Evolutionary conservation across 2,113 vertebrate genomes (phyloP).

Genomic region (Dermatemys mawii): DNA sequence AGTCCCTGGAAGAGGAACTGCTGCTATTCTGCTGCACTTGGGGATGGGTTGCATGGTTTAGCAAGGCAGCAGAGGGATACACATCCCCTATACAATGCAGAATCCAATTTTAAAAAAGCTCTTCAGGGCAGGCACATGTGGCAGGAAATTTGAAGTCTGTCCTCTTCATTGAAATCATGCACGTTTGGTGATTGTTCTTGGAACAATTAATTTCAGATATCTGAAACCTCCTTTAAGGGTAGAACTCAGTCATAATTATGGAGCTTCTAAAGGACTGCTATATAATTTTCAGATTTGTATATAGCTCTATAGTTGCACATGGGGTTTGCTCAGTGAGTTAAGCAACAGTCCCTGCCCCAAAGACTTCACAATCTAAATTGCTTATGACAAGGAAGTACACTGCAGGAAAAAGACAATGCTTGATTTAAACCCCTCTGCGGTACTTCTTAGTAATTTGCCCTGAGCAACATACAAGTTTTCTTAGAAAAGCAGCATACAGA

Average conservation of each 20-base stretch:
- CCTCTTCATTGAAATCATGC: not conserved
- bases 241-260: conserved; percentile 3
- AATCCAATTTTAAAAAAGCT: not conserved
- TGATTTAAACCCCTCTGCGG: conserved; percentile 25
- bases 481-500: conserved; percentile 16
- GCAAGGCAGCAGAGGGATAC: not conserved
- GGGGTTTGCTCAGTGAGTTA: conserved; percentile 30
- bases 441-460: conserved; percentile 20
- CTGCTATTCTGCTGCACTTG: not conserved
- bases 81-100: not conserved
- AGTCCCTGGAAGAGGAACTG: not conserved
- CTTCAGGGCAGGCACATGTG: not conserved
- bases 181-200: conserved; percentile 13
- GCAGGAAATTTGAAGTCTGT: not conserved
- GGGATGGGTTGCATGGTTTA: not conserved
- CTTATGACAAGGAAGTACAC: not conserved
- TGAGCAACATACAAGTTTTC: conserved; percentile 3
- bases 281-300: conserved; percentile 52
- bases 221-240: conserved; percentile 30
- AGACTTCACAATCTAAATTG: not conserved
- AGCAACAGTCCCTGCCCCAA: conserved; percentile 1
- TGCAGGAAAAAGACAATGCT: not conserved
- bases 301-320: not conserved
- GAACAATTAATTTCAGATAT: conserved; percentile 37
- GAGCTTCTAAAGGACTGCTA: not conserved